Base-by-base conservation (phyloP, 2,797 vertebrate species). In the Eurystomus glaucurus region DNA sequence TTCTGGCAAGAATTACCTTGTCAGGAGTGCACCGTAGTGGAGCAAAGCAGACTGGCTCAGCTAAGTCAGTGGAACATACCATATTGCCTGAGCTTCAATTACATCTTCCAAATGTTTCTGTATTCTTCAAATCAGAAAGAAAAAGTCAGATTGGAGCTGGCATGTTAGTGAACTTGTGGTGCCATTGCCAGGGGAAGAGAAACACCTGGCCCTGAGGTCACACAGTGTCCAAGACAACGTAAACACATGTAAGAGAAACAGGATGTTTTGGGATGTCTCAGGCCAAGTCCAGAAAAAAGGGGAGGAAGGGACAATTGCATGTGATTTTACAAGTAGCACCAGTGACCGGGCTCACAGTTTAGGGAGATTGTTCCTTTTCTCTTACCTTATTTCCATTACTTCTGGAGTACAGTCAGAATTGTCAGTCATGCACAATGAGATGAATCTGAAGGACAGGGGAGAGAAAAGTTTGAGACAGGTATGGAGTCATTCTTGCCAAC, bases 181-280 rank as follows among this genome's bases (percentile, higher is more conserved):
- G 41, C 33, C 37, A 33, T 37, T 45, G 41, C 14, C 60, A 54
- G 10, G 54, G 39, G 9, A 62, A 58, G 31, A 83, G 31, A 80
- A 86, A 54, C 0, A 15, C 29, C 28, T 33, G 39, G 12, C 22
- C 41, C n/a, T 0, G 0, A 17, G 57, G 39, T 75, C 57, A 68
- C 23, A 16, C 37, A 4, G 10, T 39, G 45, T 68, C 77, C 1
- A 1, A 55, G 58, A 14, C 26, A 29, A 28, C 4, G 4, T 61
- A 39, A 76, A 64, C n/a, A 52, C 15, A 9, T 9, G 5, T 10
- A 37, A 62, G n/a, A 71, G 61, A 78, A 91, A 46, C 39, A 33
- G 33, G 48, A 39, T 2, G 2, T 65, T 68, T 74, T 4, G 43
- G 76, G 28, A 58, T 52, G 10, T 62, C 52, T 72, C 14, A 11